A percentile compares a stretch with the other conserved stretches of the same genome.
Evolutionary conservation across 1,140 invertebrate species (phyloP).

Genomic region (Drosophila mayri): DNA sequence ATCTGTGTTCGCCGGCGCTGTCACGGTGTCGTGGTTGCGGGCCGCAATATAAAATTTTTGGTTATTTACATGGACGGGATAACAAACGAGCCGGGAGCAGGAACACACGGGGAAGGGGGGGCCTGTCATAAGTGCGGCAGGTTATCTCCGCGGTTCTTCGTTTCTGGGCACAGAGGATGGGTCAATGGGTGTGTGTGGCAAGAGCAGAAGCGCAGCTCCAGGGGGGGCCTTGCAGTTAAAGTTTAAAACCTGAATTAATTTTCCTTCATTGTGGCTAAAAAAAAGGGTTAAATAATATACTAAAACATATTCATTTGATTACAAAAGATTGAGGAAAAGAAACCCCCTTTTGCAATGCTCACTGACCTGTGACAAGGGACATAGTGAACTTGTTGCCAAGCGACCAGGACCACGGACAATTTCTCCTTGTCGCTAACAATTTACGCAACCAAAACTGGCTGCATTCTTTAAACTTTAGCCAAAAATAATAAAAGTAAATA

Average conservation of each 20-base stretch:
- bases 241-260: neutral
- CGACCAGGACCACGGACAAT: slow-evolving; percentile 26
- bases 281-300: too few relatives aligned
- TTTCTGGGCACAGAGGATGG: slow-evolving; percentile 22
- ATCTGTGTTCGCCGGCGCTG: slow-evolving; percentile 58
- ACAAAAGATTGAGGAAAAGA: too few relatives aligned
- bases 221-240: too few relatives aligned
- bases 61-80: slow-evolving; percentile 69
- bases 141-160: slow-evolving; percentile 45
- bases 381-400: slow-evolving; percentile 55
- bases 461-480: slow-evolving; percentile 19
- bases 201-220: slow-evolving; percentile 3
- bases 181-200: neutral
- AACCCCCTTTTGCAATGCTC: neutral
- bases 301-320: neutral
- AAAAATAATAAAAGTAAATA: slow-evolving; percentile 39
- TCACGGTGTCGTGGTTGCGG: slow-evolving; percentile 76
- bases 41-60: slow-evolving; percentile 72
- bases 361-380: slow-evolving; percentile 3
- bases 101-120: neutral
- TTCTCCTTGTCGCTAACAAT: slow-evolving; percentile 12
- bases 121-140: slow-evolving; percentile 55
- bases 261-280: neutral
- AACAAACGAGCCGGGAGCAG: slow-evolving; percentile 23
- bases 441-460: slow-evolving; percentile 17